Percentiles rank a stretch among this genome's conserved stretches.
phyloP scores from a whole-genome alignment of 1,140 invertebrate genomes.

The Drosophila novamexicana region DNA sequence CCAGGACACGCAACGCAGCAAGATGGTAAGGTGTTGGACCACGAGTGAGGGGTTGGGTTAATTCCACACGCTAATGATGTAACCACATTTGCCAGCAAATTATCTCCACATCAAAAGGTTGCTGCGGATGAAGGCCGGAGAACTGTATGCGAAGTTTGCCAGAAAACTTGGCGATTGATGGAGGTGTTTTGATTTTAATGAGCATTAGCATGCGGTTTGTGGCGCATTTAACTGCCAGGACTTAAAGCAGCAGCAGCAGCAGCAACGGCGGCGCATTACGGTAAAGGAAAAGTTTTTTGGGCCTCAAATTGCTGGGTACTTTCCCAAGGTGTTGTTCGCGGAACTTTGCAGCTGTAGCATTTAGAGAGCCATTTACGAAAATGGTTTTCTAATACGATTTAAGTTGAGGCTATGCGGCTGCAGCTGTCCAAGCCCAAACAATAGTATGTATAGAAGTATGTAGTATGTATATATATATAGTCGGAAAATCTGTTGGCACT shows the following conservation, averaged over 20 bases:
- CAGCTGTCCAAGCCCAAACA: constrained; percentile 20
- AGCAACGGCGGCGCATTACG: too few relatives aligned
- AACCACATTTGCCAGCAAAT: constrained; percentile 80
- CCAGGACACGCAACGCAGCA: constrained; percentile 39
- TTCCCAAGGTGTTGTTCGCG: too few relatives aligned
- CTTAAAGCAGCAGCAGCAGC: not conserved
- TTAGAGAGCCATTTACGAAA: constrained; percentile 67
- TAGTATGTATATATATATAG: not conserved
- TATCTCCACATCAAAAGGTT: constrained; percentile 70
- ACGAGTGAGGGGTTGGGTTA: not conserved
- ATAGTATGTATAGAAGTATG: not conserved
- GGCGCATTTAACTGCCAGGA: constrained; percentile 16
- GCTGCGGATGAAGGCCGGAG: not conserved
- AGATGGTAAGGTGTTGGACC: too few relatives aligned
- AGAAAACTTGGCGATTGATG: constrained; percentile 9
- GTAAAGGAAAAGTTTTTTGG: not conserved
- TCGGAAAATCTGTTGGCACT: constrained; percentile 40
- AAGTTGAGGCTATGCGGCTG: constrained; percentile 9
- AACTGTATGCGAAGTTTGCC: constrained; percentile 11
- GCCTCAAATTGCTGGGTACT: constrained; percentile 59
- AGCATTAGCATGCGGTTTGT: constrained; percentile 58
- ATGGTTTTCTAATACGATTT: constrained; percentile 70
- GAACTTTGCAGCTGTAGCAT: constrained; percentile 12
- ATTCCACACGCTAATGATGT: constrained; percentile 75
- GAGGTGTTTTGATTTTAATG: constrained; percentile 61